Base-by-base conservation (phyloP, 2,888 invertebrate genomes). In the Drosophila rubida region DNA sequence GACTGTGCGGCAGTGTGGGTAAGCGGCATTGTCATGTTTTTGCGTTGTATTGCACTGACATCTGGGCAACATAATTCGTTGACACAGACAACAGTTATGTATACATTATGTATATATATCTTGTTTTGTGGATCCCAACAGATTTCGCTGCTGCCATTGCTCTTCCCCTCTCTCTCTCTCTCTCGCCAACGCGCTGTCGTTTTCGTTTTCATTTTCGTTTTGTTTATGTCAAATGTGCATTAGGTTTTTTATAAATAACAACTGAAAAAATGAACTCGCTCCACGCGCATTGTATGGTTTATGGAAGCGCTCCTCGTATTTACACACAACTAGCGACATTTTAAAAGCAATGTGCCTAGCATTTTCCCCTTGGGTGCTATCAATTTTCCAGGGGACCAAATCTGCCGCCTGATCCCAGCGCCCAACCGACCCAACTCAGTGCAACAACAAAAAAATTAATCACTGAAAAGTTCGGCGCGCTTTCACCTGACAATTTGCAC, bases 61-160 rank as follows among this genome's bases (percentile, higher is more conserved):
- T 79, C 76, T 80, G 79, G 75, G 79, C 73, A 79, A 78, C 79
- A 79, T 78, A 79, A 78, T 78, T 81, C 82, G 79, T 79, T 72
- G 79, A 67, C 72, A 67, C 62, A 75, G 67, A 68, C 61, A 42
- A 53, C 53, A 65, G 55, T 51, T 66, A 59, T 65, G 66, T 60
- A 60, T 54, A 54, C 51, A 59, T 58, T 63, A 59, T 63, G 30
- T 61, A 64, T 35, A 58, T 72, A 69, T 69, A 69, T 71, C 71
- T 64, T 70, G 62, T 70, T 65, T 57, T 55, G 66, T 39, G 73
- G 54, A 59, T 74, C 67, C 69, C 55, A 39, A 55, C 60, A 69
- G 67, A 55, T 66, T 72, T 58, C 25, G 35, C 62, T 67, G 46
- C 37, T 67, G 46, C 37, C 39, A 7, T n/a, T 48, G 23, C 30